A percentile compares a stretch with the other conserved stretches of the same genome.
Evolutionary conservation across 2,797 vertebrate genomes (phyloP).

Genomic region (Manis javanica): DNA sequence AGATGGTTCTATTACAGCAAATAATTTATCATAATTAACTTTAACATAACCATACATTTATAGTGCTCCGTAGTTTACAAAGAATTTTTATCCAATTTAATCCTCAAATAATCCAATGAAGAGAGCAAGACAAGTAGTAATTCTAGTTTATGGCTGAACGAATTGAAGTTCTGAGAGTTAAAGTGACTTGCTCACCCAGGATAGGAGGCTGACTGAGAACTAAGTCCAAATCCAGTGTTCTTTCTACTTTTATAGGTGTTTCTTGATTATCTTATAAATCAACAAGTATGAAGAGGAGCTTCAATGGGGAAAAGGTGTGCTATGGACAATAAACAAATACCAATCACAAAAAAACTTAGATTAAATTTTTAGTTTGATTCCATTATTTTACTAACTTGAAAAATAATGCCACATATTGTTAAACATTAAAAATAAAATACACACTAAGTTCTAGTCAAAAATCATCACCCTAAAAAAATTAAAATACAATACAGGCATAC

Average conservation of each 20-base stretch:
- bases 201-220: not conserved
- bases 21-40: slow-evolving; percentile 21
- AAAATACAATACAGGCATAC: not conserved
- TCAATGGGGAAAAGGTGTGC: not conserved
- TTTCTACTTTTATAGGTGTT: not conserved
- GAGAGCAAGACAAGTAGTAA: not conserved
- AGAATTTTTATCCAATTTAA: slow-evolving; percentile 39
- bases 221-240: not conserved
- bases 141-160: not conserved
- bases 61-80: not conserved
- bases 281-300: not conserved
- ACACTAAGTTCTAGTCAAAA: not conserved
- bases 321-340: not conserved
- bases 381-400: slow-evolving; percentile 36
- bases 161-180: not conserved
- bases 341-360: slow-evolving; percentile 8
- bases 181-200: not conserved
- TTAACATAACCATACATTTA: not conserved
- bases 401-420: not conserved
- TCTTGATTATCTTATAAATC: not conserved
- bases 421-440: slow-evolving; percentile 52
- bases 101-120: not conserved
- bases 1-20: not conserved
- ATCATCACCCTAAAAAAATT: not conserved
- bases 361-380: slow-evolving; percentile 28